These are phyloP conservation scores for Brachypteracias leptosomus DNA, from an alignment of 2,113 vertebrate species.

Conservation along the genomic window DNA sequence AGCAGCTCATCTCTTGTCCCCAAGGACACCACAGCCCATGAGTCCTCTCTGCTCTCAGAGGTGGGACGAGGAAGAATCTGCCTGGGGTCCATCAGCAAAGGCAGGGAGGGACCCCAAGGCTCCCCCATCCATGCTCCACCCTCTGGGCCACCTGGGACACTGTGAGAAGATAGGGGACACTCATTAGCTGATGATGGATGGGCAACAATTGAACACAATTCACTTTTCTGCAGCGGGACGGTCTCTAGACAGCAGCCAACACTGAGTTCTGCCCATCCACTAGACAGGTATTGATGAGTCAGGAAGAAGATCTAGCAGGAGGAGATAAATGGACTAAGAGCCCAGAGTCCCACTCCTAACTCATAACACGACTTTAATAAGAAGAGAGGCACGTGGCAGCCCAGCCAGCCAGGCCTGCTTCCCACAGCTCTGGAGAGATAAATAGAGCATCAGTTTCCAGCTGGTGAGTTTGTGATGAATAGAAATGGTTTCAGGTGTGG, in stretches of 20 bases:
- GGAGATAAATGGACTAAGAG: background rate
- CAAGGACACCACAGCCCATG: background rate
- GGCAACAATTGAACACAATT: background rate
- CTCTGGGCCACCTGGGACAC: background rate
- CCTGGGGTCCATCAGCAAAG: background rate
- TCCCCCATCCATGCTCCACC: background rate
- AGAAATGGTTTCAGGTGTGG: background rate
- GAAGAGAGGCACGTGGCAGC: background rate
- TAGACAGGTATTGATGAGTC: background rate
- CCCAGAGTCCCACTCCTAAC: background rate
- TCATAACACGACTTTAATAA: background rate
- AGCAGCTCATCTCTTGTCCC: background rate
- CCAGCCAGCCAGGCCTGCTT: background rate
- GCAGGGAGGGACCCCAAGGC: background rate
- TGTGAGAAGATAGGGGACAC: rapidly evolving
- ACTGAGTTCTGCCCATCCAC: background rate
- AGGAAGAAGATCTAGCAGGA: background rate
- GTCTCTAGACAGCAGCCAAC: background rate
- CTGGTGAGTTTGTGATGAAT: background rate
- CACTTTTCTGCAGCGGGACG: rapidly evolving
- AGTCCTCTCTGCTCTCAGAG: background rate
- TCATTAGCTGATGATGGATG: background rate
- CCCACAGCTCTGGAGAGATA: background rate
- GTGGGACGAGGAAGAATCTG: background rate
- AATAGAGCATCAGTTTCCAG: background rate